Evolutionary conservation across 2,113 vertebrate species (phyloP).

Genomic region (Hymenochirus boettgeri): DNA sequence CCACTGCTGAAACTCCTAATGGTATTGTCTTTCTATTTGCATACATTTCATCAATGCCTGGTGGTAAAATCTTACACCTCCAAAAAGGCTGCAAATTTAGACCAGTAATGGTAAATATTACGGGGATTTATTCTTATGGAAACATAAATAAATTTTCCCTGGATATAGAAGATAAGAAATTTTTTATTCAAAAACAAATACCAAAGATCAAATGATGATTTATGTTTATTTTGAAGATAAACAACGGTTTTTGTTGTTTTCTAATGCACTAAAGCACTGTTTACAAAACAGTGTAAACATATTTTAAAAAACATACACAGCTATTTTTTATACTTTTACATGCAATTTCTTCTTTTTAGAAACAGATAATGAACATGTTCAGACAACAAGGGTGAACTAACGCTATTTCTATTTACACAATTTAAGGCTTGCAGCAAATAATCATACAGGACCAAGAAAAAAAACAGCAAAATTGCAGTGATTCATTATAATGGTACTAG

Average conservation of each 20-base stretch:
- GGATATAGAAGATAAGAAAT: no score
- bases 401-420: background rate
- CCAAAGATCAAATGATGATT: background rate
- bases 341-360: slow-evolving; percentile 33
- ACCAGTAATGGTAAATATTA: background rate
- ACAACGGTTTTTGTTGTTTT: no score
- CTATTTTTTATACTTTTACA: slow-evolving; percentile 21
- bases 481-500: background rate
- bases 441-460: background rate
- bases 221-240: background rate
- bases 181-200: background rate
- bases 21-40: slow-evolving; percentile 29
- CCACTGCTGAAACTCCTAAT: slow-evolving; percentile 44
- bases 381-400: background rate
- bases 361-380: background rate
- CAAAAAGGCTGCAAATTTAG: background rate
- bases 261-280: background rate
- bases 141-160: background rate
- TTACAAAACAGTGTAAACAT: slow-evolving; percentile 10
- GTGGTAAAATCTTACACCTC: slow-evolving; percentile 13
- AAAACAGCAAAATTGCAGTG: background rate
- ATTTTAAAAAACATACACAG: background rate
- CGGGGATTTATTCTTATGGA: background rate
- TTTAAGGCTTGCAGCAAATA: background rate
- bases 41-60: slow-evolving; percentile 33